Evolutionary conservation across 2,888 invertebrate genomes (phyloP).

Genomic region (Luperina nickerlii): DNA sequence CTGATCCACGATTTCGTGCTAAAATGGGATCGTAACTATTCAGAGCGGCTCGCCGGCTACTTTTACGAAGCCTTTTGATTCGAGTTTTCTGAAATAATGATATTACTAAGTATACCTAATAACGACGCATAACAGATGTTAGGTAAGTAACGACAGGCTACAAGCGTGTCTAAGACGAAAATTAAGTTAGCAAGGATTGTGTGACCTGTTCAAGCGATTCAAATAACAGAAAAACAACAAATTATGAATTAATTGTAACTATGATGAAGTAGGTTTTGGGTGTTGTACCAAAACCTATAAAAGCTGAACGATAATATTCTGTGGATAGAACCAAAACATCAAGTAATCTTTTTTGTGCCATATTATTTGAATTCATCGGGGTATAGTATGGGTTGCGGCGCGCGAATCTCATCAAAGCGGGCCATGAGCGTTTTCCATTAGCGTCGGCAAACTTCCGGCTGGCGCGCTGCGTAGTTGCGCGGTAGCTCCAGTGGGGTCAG

Average conservation of each 20-base stretch:
- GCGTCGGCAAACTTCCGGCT: conserved; percentile 81
- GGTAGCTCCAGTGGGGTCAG: conserved; percentile 62
- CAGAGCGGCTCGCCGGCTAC: no score
- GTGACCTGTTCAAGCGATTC: not conserved
- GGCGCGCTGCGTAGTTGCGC: conserved; percentile 86
- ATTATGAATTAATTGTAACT: not conserved
- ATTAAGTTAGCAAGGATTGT: not conserved
- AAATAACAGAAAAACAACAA: not conserved
- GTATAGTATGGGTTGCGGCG: conserved; percentile 62
- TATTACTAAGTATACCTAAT: conserved; percentile 4
- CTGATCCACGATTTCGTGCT: conserved; percentile 20
- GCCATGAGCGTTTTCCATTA: conserved; percentile 83
- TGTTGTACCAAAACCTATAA: not conserved
- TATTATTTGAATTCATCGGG: conserved; percentile 63
- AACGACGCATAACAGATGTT: not conserved
- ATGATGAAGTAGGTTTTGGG: not conserved
- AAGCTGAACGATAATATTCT: conserved; percentile 42
- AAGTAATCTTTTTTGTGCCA: conserved; percentile 51
- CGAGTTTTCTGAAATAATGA: not conserved
- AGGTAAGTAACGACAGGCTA: not conserved
- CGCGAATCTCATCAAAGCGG: conserved; percentile 74
- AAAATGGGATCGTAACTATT: not conserved
- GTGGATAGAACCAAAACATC: conserved; percentile 62
- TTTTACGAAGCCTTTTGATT: not conserved
- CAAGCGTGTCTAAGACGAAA: not conserved